Base-by-base conservation (phyloP, 92 coral and sea anemone species). In the Porites evermanni region DNA sequence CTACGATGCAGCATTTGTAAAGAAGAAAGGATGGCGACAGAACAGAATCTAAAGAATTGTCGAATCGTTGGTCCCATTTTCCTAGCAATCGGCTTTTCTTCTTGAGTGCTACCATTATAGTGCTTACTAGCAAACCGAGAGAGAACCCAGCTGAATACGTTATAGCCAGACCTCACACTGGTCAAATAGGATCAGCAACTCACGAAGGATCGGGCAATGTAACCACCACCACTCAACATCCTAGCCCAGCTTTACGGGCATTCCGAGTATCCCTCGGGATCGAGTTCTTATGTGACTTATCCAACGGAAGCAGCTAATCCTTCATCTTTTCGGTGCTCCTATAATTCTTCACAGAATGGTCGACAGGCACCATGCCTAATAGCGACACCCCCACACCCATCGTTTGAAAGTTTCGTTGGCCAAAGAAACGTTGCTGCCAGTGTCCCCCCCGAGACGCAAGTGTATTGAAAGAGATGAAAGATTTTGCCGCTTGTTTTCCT, bases 401-500 rank as follows among this genome's bases (percentile, higher is more conserved):
- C n/a, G n/a, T n/a, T n/a, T n/a, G n/a, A n/a, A n/a, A 81, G 84
- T 38, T 73, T 75, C 17, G 65, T 76, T 54, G 85, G 83, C 2
- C 84, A 81, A 53, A 68, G 68, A 13, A 0, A 7, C 5, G 0
- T 26, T 21, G 8, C 83, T 47, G 77, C 85, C 24, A 81, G 32
- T 56, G 77, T 69, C 10, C 85, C 26, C 26, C 26, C 10, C 85
- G 32, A 29, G 32, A 29, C 32, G 32, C 32, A 29, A 29, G 32
- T 29, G 32, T 29, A 29, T 29, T 29, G 32, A 29, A 29, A 29
- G 32, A 29, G 32, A 29, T 29, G 32, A 29, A 29, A 4, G 32
- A 29, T 2, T 29, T 29, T 29, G 32, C 32, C 0, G 32, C 32
- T 29, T 29, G 32, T 29, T 29, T 29, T 29, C 0, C 32, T 29